Evolutionary conservation across 2,797 vertebrate genomes (phyloP), one percentile per base, ranked within the genome.

Genomic region (Leucoraja ocellata): DNA sequence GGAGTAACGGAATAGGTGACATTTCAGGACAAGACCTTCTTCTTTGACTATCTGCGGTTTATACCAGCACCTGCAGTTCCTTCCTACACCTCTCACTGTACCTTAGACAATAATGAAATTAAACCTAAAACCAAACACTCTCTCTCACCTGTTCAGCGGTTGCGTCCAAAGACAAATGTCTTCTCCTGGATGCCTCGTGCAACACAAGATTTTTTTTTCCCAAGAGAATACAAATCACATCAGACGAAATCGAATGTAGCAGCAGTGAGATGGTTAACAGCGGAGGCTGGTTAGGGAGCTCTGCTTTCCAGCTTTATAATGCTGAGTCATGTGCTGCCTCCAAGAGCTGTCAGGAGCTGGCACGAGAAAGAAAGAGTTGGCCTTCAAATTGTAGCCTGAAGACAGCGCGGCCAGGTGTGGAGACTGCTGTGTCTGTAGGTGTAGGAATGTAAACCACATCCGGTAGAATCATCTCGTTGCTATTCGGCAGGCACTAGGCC

Each of bases 391-490:
- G 25, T 54, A n/a, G 90, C 90, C 39, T n/a, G 71, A 76, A 74
- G 90, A 92, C 90, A 58, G 71, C 90, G 54, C 21, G 76, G 65
- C 90, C 90, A 92, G 90, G 90, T 92, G 90, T 92, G 71, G 71
- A 74, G 90, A 74, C 90, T 76, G 90, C 90, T 92, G 90, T 76
- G 90, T 58, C 90, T 92, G 90, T 92, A 92, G 90, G 90, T 92
- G 90, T 92, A 92, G 90, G 90, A 92, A 74, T 92, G 90, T 74
- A 92, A 95, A 97, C 97, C 96, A 96, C 96, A 96, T 96, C 96
- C 96, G 97, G 96, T 95, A 96, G 95, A 96, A 95, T 97, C 96
- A 96, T 95, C 96, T 95, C 95, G 95, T 96, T 96, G 95, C 95
- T 96, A 96, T 94, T 96, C 96, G 96, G 95, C 95, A 95, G 95